Base-by-base conservation (phyloP, 2,797 vertebrate species). In the Gymnoscopelus braueri region DNA sequence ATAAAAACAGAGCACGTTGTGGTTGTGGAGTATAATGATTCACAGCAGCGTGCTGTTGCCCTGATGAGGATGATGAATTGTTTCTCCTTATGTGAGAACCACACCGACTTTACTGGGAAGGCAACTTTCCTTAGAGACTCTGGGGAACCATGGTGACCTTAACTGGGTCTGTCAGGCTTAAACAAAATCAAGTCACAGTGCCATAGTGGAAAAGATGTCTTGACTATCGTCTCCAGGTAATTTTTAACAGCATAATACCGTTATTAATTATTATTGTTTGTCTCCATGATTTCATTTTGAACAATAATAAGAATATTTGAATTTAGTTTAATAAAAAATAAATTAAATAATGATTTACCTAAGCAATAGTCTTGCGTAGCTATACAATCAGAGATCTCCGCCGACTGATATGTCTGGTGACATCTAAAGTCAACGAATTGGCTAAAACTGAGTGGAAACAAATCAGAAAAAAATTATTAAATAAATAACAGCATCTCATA, bases 31-130 rank as follows among this genome's bases (percentile, higher is more conserved):
- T 64, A 69, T 81, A 88, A 89, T 89, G 84, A 84, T 73, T 91
- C 81, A 83, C 83, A 87, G 83, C 78, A 77, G 77, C 64, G 59
- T 63, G 68, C 75, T 72, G 79, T 79, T n/a, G 71, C 63, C 0
- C 77, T 75, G 77, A 89, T 88, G 88, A 87, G 71, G 65, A 84
- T 88, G 88, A 87, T 71, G 66, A 84, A 75, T 82, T 82, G 71
- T 87, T 91, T 90, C 83, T 85, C 82, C 49, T 57, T n/a, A 58
- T 29, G 60, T 63, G 71, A 47, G 55, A 67, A 62, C 60, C 35
- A 49, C 49, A 74, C 85, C 80, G 74, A 68, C 77, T 77, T 77
- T 77, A 76, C 77, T 66, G 51, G 72, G 79, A 84, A 79, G 78
- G 80, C 75, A 85, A 84, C 71, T 74, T 74, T 84, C 70, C 77